These are phyloP conservation scores for Diplosoma virens DNA, from an alignment of 23 tunicate species.

Conservation along the genomic window DNA sequence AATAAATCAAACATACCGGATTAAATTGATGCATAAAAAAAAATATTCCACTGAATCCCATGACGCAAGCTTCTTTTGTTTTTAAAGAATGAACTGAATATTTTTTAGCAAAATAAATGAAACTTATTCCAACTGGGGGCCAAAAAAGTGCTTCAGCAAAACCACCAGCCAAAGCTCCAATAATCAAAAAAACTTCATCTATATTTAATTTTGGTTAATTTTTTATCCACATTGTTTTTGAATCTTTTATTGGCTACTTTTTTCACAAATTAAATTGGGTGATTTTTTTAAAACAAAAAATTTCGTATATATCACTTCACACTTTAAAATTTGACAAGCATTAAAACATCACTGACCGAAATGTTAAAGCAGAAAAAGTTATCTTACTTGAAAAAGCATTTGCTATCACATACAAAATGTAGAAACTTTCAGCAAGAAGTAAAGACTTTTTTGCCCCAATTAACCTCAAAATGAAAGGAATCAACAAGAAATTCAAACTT, in stretches of 20 bases:
- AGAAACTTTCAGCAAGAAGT: neutral
- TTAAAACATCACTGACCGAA: too few species aligned
- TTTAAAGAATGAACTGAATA: conserved; percentile 1
- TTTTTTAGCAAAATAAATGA: conserved; percentile 14
- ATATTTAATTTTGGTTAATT: neutral
- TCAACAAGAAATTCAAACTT: conserved; percentile 3
- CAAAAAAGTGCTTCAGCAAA: conserved; percentile 29
- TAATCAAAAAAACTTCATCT: conserved; percentile 18
- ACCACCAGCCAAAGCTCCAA: conserved; percentile 19
- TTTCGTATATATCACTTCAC: too few species aligned
- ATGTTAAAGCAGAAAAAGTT: too few species aligned
- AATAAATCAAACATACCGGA: neutral
- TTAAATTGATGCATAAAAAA: neutral
- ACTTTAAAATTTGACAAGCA: too few species aligned
- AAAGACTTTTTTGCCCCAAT: conserved; percentile 28
- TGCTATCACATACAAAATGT: conserved; percentile 19
- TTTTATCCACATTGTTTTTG: neutral
- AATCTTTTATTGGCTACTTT: neutral
- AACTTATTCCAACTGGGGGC: conserved; percentile 1
- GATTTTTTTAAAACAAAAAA: neutral
- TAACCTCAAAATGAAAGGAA: conserved; percentile 5
- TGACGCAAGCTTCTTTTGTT: neutral
- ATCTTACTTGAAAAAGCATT: conserved; percentile 40
- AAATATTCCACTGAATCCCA: conserved; percentile 34
- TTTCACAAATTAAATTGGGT: neutral